Conservation (phyloP, 2,797 vertebrate genomes). For the Pseudochaenichthys georgianus region DNA sequence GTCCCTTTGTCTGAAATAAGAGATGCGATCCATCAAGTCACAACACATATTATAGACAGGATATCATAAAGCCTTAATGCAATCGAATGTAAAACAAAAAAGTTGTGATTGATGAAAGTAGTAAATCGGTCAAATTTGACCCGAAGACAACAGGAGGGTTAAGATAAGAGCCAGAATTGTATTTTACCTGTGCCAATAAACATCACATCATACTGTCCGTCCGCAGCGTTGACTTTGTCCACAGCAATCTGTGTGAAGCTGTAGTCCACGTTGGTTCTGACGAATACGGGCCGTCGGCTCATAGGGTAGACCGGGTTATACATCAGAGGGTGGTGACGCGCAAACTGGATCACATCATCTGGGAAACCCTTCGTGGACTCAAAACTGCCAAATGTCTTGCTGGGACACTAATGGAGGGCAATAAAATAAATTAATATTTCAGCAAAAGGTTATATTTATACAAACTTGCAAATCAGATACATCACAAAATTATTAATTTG, state of each 20-base stretch:
- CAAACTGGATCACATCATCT: slow-evolving; percentile 97
- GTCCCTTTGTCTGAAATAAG: slow-evolving; percentile 91
- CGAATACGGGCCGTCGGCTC: slow-evolving; percentile 89
- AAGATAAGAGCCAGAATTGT: background rate
- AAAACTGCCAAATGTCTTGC: slow-evolving; percentile 97
- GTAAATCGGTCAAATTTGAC: too few species aligned
- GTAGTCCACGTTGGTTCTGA: slow-evolving; percentile 90
- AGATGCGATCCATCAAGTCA: rapidly evolving
- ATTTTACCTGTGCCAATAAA: slow-evolving; percentile 94
- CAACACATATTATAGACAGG: background rate
- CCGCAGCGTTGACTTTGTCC: slow-evolving; percentile 90
- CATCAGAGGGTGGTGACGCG: slow-evolving; percentile 97
- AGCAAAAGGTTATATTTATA: background rate
- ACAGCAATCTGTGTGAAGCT: slow-evolving; percentile 93
- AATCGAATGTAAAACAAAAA: too few species aligned
- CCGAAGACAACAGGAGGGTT: too few species aligned
- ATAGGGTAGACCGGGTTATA: slow-evolving; percentile 92
- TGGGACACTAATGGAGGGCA: slow-evolving; percentile 90
- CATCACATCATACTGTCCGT: slow-evolving; percentile 95
- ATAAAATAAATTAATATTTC: background rate
- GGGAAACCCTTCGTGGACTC: slow-evolving; percentile 98
- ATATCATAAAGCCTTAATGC: too few species aligned
- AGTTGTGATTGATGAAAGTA: too few species aligned
- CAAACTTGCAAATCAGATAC: background rate
- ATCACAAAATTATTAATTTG: background rate